phyloP scores from a whole-genome alignment of 1,140 invertebrate species.

The Trichogramma pretiosum region DNA sequence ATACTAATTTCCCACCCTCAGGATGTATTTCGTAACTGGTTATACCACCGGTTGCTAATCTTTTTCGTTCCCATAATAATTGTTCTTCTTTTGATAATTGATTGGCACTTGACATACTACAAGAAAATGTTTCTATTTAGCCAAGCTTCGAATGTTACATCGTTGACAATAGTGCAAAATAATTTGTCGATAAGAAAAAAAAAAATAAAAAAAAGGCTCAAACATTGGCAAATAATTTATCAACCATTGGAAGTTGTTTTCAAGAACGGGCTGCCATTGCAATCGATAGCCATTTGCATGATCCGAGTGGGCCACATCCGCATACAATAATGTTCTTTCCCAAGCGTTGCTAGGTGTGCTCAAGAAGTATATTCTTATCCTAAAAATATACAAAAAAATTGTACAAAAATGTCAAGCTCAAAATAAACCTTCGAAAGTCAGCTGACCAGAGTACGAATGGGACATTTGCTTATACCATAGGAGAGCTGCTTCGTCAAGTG shows the following conservation, averaged over 20 bases:
- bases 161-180: background rate
- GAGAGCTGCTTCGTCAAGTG: no score
- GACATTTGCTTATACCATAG: no score
- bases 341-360: conserved; percentile 73
- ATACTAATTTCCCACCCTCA: conserved; percentile 74
- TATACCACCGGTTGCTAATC: conserved; percentile 85
- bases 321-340: conserved; percentile 80
- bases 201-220: conserved; percentile 2
- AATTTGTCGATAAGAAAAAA: background rate
- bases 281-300: conserved; percentile 46
- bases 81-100: conserved; percentile 77
- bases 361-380: conserved; percentile 80
- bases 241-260: conserved; percentile 61
- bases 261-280: conserved; percentile 64
- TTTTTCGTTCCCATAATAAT: conserved; percentile 80
- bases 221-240: no score
- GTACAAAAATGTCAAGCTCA: no score
- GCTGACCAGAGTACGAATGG: no score
- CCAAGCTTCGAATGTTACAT: background rate
- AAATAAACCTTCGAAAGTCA: no score
- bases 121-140: conserved; percentile 12
- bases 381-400: conserved; percentile 22
- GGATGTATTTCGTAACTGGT: conserved; percentile 84
- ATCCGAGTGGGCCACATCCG: conserved; percentile 60
- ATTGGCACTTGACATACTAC: conserved; percentile 41